Evolutionary conservation across 64 coral and sea anemone genomes (phyloP), one percentile per base, ranked within the genome.

Genomic region (Trachythela sp.): DNA sequence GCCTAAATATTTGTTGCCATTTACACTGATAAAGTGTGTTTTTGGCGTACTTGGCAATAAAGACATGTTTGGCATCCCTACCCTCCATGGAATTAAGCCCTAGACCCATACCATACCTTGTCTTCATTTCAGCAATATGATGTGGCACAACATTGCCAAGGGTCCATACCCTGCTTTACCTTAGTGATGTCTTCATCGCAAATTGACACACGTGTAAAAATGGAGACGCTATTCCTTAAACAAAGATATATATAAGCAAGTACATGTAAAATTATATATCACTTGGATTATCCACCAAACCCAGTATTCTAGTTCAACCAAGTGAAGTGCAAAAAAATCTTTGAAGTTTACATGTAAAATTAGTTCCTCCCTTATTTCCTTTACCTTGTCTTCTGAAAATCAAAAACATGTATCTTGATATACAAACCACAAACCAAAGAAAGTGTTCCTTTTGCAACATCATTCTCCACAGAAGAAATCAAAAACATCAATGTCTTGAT

Each of bases 31-130:
- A 22, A 68, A 68, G 20, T 68, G 59, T 68, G 59, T 68, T 68
- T 22, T n/a, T 31, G 30, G 59, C 5, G 30, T 68, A 68, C 59
- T 68, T 68, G 20, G 20, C 59, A 68, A 68, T 68, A 31, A 68
- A 68, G 20, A 68, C 59, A 68, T 68, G 59, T 68, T 68, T 68
- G 59, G 59, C 59, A 6, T 68, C 59, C 59, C 59, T 68, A 31
- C 59, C 59, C 59, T 68, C 59, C 59, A 68, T 68, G 30, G 59
- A 68, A 31, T 68, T 68, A 68, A 68, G 59, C 59, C 59, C 59
- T 8, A 68, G 59, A 68, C 59, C 59, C 59, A 22, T 68, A 68
- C 59, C 59, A 68, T 68, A 68, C 30, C 30, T 68, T 68, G 59
- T 14, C 59, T 68, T 68, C 59, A 68, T 68, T 22, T 68, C 59